Base-by-base conservation (phyloP, 1,140 invertebrate species). In the Phocides pigmalion region DNA sequence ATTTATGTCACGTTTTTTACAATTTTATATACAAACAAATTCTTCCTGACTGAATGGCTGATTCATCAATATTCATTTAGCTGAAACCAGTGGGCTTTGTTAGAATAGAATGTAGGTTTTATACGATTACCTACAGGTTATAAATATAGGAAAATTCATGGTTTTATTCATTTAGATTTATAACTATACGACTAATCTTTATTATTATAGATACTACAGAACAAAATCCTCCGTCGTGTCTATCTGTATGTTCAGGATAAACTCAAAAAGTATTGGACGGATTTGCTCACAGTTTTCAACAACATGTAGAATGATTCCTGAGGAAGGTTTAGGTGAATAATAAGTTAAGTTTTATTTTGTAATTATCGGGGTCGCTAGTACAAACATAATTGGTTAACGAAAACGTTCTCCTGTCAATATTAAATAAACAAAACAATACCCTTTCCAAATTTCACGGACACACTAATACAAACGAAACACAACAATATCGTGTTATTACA, bases 1-100 rank as follows among this genome's bases (percentile, higher is more conserved):
- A 61, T 61, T 61, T 61, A 61, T 61, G 56, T 49, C 56, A 61
- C 56, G 56, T 59, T 61, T 59, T 61, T 61, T 61, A 61, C 44
- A 61, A 61, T 61, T 61, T 61, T 47, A 49, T 61, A 61, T 35
- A 61, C 56, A 61, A 61, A 61, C 44, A 61, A 61, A 61, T 49
- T 61, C 44, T 49, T 61, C 56, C 56, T 37, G 56, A 61, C 42
- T 61, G 56, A 61, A 61, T 61, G 56, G 56, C 56, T 49, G 56
- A 37, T 35, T 61, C 56, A 61, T 61, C 56, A 61, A 61, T 61
- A 61, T 61, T 61, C 56, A 61, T 61, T 59, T 59, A 35, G 22
- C 25, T 47, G 56, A 59, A 46, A 59, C 56, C 56, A 35, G 39
- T 28, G 22, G 42, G 42, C 56, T 59, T 59, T 59, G 54, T 59